Percentiles rank a stretch among this genome's conserved stretches.
Conservation (phyloP, 2,113 vertebrate genomes). For the Pelmatolapia mariae region DNA sequence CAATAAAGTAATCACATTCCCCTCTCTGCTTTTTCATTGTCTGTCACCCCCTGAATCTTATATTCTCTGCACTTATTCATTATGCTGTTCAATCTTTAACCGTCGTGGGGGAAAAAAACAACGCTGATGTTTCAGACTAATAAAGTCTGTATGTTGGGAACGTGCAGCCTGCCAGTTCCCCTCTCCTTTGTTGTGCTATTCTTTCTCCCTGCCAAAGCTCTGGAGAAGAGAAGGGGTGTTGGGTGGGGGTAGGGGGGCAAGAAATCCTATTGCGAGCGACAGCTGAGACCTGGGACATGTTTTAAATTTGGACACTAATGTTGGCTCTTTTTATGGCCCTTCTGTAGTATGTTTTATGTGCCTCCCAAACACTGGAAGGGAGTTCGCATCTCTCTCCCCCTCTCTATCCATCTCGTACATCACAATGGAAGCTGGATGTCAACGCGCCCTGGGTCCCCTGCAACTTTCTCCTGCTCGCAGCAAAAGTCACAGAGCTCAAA, state of each 20-base stretch:
- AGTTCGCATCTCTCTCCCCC: background rate
- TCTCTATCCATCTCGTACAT: conserved; percentile 44
- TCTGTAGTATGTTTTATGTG: conserved; percentile 56
- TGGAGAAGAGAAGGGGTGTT: background rate
- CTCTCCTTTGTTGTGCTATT: conserved; percentile 32
- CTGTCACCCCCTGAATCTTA: background rate
- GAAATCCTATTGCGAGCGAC: conserved; percentile 36
- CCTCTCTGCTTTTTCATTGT: background rate
- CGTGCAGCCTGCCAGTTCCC: conserved; percentile 9
- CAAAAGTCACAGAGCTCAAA: conserved; percentile 14
- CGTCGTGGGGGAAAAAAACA: background rate
- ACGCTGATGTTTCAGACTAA: conserved; percentile 14
- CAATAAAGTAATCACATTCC: background rate
- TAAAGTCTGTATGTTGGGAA: conserved; percentile 34
- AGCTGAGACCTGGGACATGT: conserved; percentile 61
- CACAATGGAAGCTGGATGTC: conserved; percentile 43
- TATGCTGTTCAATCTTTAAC: background rate
- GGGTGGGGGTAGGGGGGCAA: background rate
- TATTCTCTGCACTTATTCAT: background rate
- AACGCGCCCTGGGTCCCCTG: conserved; percentile 26
- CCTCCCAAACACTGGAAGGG: conserved; percentile 40
- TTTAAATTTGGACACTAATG: conserved; percentile 61
- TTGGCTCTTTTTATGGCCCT: conserved; percentile 34
- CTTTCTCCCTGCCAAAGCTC: conserved; percentile 25
- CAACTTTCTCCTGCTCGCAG: conserved; percentile 7